Evolutionary conservation across 2,797 vertebrate species (phyloP), one percentile per base, ranked within the genome.

Genomic region (Danio choprae): DNA sequence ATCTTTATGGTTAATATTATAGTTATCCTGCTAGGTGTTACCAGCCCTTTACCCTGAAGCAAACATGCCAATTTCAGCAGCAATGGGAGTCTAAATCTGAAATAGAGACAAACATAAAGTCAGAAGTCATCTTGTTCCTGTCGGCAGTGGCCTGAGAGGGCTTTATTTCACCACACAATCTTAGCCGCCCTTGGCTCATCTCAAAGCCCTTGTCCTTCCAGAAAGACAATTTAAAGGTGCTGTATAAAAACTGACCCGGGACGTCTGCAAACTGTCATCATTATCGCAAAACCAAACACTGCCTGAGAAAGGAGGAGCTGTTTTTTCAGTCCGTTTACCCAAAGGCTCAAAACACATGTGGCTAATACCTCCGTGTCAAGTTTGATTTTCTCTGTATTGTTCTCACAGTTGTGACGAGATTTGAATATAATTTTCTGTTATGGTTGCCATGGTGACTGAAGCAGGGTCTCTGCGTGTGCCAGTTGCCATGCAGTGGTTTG

Each of bases 371-470:
- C 8, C 5, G 15, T 13, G 48, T 71, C 64, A 81, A 62, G 65
- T 81, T 63, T 48, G 72, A 58, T 63, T 70, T 36, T 59, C 12
- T 77, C 67, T 51, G 62, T 79, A 69, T 81, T 62, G 43, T 86
- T 82, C 79, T 85, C 72, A 18, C 67, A 85, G 82, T 82, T 83
- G 84, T 86, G 87, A 90, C 81, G 88, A 87, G 87, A 89, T 91
- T 85, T 86, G 70, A 89, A 87, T 90, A 81, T 90, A 81, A 88
- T 90, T 86, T 89, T 84, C 88, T 87, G 86, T 92, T 88, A 89
- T 77, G 29, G 92, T 94, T 93, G 90, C 91, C 87, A 93, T 91
- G 90, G 90, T 29, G 87, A 94, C 81, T 67, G 80, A 86, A 90
- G 82, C 80, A 72, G 74, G 68, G 76, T 88, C 86, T 87, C 82